Evolutionary conservation across 2,797 vertebrate genomes (phyloP), one percentile per base, ranked within the genome.

Genomic region (Yasuhikotakia modesta): DNA sequence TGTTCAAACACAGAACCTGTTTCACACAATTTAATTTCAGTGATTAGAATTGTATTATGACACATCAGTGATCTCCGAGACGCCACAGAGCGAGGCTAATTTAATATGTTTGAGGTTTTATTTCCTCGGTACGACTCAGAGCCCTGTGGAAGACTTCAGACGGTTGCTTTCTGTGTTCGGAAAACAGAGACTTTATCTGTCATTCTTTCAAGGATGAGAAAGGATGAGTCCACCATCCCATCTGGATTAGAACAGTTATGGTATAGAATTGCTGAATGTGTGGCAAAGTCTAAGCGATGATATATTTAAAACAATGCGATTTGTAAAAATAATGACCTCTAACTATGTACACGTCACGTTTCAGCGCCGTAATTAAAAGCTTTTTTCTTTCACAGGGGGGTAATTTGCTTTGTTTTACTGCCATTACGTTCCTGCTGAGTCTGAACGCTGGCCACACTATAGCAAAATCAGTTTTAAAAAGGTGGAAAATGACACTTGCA

Each of bases 1-100:
- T 53, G 58, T 73, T 81, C 55, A 68, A 14, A 69, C 45, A 64
- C 58, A 2, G 16, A 71, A 71, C 24, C 55, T 2, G 35, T 73
- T 79, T 50, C 39, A 67, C 63, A 60, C 39, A 52, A 68, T 79
- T 73, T 2, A 11, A 73, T 81, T 78, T 73, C 58, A 39, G 17
- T 35, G 50, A 77, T 73, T 27, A 77, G 72, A 76, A 76, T 58
- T 76, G 17, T 60, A 32, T 48, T 48, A 43, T 19, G 53, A 68
- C 52, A 60, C 52, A 58, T 57, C 17, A 17, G 73, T 32, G 53
- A 76, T 67, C 39, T 68, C 64, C 58, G 39, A 48, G 2, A 39
- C 64, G 5, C 52, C 13, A 32, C 13, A 1, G 24, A 32, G 73
- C 24, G 32, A 11, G 39, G 7, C 17, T 60, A 68, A 76, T 68